Evolutionary conservation across 1,140 invertebrate genomes (phyloP), one percentile per base, ranked within the genome.

Genomic region (Drosophila arawakana): DNA sequence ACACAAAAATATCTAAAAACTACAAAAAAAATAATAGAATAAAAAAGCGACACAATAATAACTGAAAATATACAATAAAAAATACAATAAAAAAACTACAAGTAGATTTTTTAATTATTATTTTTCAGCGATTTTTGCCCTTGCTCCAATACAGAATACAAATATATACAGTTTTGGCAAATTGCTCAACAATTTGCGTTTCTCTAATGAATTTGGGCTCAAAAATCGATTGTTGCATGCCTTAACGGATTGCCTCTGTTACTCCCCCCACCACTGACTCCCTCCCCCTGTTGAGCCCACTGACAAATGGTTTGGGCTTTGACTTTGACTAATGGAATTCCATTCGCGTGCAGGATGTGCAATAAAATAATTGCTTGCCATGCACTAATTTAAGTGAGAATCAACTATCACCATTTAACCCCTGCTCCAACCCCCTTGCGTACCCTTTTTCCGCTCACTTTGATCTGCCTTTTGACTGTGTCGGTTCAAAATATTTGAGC

Each of bases 301-400:
- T 62, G 49, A 76, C 58, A 79, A 76, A 81, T 69, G 76, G 74
- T 67, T 61, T 35, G 43, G 68, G 54, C 72, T 88, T 80, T 82
- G 82, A 86, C 82, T 86, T 82, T 82, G 82, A 88, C 82, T 88
- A 86, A 86, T 86, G 80, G 74, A 86, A 88, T 88, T 80, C 61
- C 60, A 73, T 65, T 46, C 21, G 54, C 34, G 49, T 44, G 21
- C 69, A 55, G 59, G 46, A 78, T 73, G 46, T 78, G 67, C 50
- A 78, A 79, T 79, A 47, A 73, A 79, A 76, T 79, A 79, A 81
- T 79, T 86, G 72, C 76, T 73, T 76, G 52, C 67, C 54, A 63
- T 63, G 73, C 41, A 78, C 35, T 66, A 67, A 67, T 76, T 72
- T 63, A 58, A 71, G 46, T 41, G 46, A 49, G 54, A 60, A 60